These are phyloP conservation scores for Spilosoma lubricipeda DNA, from an alignment of 2,888 invertebrate species.

Conservation along the genomic window DNA sequence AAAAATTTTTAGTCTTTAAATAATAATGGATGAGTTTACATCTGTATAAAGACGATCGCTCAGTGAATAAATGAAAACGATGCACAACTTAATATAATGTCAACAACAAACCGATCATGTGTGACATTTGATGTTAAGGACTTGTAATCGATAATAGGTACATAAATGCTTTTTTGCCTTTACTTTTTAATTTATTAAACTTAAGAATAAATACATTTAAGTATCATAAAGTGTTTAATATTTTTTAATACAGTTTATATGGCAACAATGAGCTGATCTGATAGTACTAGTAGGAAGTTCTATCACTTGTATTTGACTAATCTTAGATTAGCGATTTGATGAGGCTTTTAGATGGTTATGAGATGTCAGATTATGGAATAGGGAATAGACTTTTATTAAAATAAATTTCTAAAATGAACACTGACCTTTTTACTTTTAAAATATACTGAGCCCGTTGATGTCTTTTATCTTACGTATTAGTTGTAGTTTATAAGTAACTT, in stretches of 20 bases:
- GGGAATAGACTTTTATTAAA: not conserved
- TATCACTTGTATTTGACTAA: too few species aligned
- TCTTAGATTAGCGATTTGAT: too few species aligned
- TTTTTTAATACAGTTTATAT: too few species aligned
- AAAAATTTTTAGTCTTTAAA: not conserved
- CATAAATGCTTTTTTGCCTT: not conserved
- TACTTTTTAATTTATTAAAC: not conserved
- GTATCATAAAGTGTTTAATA: too few species aligned
- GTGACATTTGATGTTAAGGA: not conserved
- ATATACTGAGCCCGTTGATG: conserved; percentile 21
- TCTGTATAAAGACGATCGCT: not conserved
- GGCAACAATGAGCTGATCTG: too few species aligned
- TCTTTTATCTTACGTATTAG: conserved; percentile 5
- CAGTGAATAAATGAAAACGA: not conserved
- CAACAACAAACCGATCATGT: not conserved
- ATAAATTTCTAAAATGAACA: not conserved
- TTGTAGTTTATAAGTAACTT: not conserved
- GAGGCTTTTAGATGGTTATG: too few species aligned
- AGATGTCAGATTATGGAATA: not conserved
- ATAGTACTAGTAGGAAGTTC: too few species aligned
- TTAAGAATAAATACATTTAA: too few species aligned
- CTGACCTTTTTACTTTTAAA: not conserved
- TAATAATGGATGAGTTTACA: not conserved
- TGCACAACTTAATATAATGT: not conserved
- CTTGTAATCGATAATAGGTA: not conserved